phyloP scores from a whole-genome alignment of 2,888 invertebrate species.

The Trimorus sp. region DNA sequence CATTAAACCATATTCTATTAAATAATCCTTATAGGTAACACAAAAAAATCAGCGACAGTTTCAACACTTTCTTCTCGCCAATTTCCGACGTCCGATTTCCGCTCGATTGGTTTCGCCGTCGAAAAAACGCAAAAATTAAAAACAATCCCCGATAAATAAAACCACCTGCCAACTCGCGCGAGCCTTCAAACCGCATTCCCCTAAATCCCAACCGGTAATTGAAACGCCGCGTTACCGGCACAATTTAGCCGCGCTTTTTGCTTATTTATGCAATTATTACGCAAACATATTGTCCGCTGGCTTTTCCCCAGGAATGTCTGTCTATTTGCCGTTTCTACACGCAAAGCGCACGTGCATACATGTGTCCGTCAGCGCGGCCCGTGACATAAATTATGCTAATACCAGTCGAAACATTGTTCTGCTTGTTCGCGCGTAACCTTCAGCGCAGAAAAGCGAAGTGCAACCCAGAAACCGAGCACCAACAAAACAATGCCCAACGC shows the following conservation, averaged over 20 bases:
- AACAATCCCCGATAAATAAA: no score
- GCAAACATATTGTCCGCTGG: constrained; percentile 54
- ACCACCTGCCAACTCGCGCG: no score
- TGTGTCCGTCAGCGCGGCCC: constrained; percentile 37
- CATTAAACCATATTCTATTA: no score
- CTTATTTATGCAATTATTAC: constrained; percentile 51
- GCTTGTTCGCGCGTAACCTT: constrained; percentile 43
- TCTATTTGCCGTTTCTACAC: constrained; percentile 30
- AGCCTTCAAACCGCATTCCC: no score
- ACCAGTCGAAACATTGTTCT: constrained; percentile 56
- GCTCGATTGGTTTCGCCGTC: no score
- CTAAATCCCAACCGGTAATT: not conserved
- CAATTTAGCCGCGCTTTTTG: constrained; percentile 14
- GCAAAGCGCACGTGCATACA: constrained; percentile 44
- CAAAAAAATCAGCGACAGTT: no score
- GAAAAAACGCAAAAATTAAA: no score
- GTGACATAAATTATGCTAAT: constrained; percentile 60
- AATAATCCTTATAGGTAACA: no score
- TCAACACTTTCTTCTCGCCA: no score
- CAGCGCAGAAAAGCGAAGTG: constrained; percentile 34
- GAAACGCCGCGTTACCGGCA: not conserved
- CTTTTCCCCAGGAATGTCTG: constrained; percentile 26
- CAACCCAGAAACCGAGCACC: constrained; percentile 21
- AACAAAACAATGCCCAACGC: constrained; percentile 50
- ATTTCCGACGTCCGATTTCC: no score